Evolutionary conservation across 2,113 vertebrate species (phyloP).

Genomic region (Phylloscopus trochiloides): DNA sequence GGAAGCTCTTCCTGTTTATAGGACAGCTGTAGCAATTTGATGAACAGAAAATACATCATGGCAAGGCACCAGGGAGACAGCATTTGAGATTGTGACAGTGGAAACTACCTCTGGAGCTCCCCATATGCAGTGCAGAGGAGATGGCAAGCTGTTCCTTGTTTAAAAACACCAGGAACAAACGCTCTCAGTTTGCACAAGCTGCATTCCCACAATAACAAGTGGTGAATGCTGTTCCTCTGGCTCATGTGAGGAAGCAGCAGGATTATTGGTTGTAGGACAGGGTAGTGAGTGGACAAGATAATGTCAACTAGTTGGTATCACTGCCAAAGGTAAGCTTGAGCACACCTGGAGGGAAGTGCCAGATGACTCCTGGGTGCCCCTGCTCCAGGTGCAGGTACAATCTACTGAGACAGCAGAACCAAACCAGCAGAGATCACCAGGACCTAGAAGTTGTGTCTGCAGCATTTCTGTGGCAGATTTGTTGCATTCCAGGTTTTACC

Average conservation of each 20-base stretch:
- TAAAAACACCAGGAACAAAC: slow-evolving; percentile 25
- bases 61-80: slow-evolving; percentile 32
- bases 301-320: neutral
- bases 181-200: slow-evolving; percentile 7
- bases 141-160: slow-evolving; percentile 42
- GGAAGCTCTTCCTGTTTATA: slow-evolving; percentile 32
- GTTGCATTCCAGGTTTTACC: slow-evolving; percentile 5
- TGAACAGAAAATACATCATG: slow-evolving; percentile 29
- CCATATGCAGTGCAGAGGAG: neutral
- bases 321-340: neutral
- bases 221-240: neutral
- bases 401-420: neutral
- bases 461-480: neutral
- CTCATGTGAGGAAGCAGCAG: neutral
- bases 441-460: neutral
- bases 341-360: neutral
- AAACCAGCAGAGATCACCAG: neutral
- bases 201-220: neutral
- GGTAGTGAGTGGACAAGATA: neutral
- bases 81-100: slow-evolving; percentile 38
- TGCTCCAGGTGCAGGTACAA: neutral
- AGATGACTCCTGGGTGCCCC: neutral
- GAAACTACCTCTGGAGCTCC: slow-evolving; percentile 57
- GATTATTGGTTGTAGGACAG: neutral
- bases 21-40: slow-evolving; percentile 40